These are phyloP conservation scores for Ditula angustiorana DNA, from an alignment of 2,888 invertebrate genomes.

Conservation along the genomic window DNA sequence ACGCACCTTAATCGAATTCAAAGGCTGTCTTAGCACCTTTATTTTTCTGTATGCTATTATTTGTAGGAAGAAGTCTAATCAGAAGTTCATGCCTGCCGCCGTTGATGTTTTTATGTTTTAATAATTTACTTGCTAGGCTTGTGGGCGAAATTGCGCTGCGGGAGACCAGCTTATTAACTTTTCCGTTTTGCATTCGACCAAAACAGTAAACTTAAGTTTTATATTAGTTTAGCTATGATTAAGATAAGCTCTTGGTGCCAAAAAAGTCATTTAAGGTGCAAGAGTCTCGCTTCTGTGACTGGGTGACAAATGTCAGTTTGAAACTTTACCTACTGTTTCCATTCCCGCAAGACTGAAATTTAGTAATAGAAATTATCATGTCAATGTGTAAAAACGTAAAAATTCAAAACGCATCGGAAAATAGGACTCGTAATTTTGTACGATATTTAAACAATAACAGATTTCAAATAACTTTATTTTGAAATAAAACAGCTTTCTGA, in stretches of 20 bases:
- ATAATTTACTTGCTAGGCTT: slow-evolving; percentile 52
- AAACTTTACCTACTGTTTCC: too few species aligned
- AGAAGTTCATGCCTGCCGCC: slow-evolving; percentile 13
- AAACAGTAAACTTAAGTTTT: slow-evolving; percentile 50
- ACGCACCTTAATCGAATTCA: slow-evolving; percentile 48
- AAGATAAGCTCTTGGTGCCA: not conserved
- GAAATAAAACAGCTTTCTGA: too few species aligned
- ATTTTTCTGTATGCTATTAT: slow-evolving; percentile 5
- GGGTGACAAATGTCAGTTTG: not conserved
- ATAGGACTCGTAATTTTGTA: too few species aligned
- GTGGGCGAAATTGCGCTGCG: slow-evolving; percentile 59
- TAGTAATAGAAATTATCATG: not conserved
- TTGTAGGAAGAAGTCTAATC: slow-evolving; percentile 23
- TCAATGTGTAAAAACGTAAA: not conserved
- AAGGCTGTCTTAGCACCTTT: not conserved
- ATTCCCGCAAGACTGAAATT: not conserved
- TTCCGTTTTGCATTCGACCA: slow-evolving; percentile 55
- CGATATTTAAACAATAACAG: too few species aligned
- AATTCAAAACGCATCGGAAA: too few species aligned
- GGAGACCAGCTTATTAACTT: slow-evolving; percentile 58
- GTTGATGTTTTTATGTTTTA: slow-evolving; percentile 43
- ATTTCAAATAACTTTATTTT: too few species aligned
- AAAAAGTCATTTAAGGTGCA: not conserved
- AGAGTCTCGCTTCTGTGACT: not conserved
- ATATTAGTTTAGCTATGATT: slow-evolving; percentile 2